Percentiles rank a stretch among this genome's conserved stretches.
Evolutionary conservation across 2,797 vertebrate species (phyloP).

Genomic region (Melanogrammus aeglefinus): DNA sequence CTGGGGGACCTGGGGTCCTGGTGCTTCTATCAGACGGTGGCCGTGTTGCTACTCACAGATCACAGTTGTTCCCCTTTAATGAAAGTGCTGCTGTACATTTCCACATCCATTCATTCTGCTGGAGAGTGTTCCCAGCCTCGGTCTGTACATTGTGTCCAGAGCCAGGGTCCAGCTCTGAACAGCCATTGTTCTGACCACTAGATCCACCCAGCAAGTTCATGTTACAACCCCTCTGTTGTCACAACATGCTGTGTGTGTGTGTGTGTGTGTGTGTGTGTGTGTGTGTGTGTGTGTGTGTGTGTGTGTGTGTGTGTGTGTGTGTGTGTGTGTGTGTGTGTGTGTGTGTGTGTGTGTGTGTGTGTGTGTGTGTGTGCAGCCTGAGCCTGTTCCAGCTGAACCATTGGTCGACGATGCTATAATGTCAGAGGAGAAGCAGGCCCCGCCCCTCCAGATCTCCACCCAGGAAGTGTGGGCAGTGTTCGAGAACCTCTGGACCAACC

Average conservation of each 20-base stretch:
- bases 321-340: conserved; percentile 12
- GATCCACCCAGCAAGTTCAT: neutral
- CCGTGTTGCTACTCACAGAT: neutral
- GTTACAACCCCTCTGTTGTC: conserved; percentile 1
- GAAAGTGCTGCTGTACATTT: neutral
- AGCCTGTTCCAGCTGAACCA: conserved; percentile 21
- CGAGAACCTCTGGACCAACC: conserved; percentile 83
- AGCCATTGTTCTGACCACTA: neutral
- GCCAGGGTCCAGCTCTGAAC: neutral
- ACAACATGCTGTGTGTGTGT: conserved; percentile 5
- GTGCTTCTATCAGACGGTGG: neutral
- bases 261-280: conserved; percentile 16
- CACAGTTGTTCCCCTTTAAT: neutral
- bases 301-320: conserved; percentile 18
- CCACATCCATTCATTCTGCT: neutral
- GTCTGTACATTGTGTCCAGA: neutral
- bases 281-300: conserved; percentile 14
- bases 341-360: conserved; percentile 14
- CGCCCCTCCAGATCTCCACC: conserved; percentile 55
- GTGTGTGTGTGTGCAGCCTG: conserved; percentile 6
- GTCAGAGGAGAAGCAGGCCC: conserved; percentile 48
- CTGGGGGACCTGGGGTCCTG: neutral
- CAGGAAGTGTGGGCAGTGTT: conserved; percentile 87
- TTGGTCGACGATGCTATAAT: conserved; percentile 59
- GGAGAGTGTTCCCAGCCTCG: neutral